phyloP scores from a whole-genome alignment of 2,113 vertebrate species.

The Lepisosteus oculatus region DNA sequence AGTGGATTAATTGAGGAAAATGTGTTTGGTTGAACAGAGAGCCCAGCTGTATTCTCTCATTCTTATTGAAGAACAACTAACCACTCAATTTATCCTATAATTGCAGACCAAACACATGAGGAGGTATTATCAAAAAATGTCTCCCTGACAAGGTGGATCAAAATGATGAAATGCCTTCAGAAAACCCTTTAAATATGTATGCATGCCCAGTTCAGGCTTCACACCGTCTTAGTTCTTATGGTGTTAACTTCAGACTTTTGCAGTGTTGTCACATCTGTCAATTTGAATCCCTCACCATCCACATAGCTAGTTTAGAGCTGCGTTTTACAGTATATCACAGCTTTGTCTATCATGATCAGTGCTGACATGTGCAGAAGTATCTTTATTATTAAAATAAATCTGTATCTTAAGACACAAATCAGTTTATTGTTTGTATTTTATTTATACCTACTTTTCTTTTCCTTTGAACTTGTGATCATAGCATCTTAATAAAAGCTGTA shows the following conservation, averaged over 20 bases:
- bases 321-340: slow-evolving; percentile 26
- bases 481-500: slow-evolving; percentile 43
- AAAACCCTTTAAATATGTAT: not conserved
- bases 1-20: not conserved
- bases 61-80: slow-evolving; percentile 3
- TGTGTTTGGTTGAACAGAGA: slow-evolving; percentile 21
- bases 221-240: not conserved
- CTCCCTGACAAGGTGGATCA: slow-evolving; percentile 1
- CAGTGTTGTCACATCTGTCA: slow-evolving; percentile 7
- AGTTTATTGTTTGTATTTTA: slow-evolving; percentile 33
- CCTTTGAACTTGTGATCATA: slow-evolving; percentile 41
- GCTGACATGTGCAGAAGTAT: slow-evolving; percentile 35
- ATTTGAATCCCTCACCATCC: slow-evolving; percentile 26
- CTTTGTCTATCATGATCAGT: slow-evolving; percentile 17
- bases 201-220: not conserved
- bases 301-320: slow-evolving; percentile 34
- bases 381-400: slow-evolving; percentile 39
- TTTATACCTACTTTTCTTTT: slow-evolving; percentile 39
- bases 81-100: slow-evolving; percentile 13
- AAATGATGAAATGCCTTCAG: not conserved
- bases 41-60: not conserved
- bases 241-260: not conserved
- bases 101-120: slow-evolving; percentile 10
- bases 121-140: not conserved
- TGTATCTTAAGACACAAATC: slow-evolving; percentile 26